A percentile compares a stretch with the other conserved stretches of the same genome.
Conservation (phyloP, 30 jellyfish, hydroid and myxozoan genomes). For the Aurelia sp. region DNA sequence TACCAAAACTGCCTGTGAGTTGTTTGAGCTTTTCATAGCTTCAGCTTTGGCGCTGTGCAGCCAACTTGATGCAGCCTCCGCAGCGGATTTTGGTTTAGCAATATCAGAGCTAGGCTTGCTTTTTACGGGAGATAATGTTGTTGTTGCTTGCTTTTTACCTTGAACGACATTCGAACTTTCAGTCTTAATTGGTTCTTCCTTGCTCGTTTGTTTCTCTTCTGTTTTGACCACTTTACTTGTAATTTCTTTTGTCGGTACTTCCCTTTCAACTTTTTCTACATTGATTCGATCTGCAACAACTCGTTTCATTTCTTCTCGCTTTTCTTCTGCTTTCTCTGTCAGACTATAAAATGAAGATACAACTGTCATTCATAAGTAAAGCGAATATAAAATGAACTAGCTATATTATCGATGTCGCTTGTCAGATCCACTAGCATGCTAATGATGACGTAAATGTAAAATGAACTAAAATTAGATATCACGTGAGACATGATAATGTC, state of each 20-base stretch:
- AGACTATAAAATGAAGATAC: slow-evolving; percentile 18
- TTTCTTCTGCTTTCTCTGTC: slow-evolving; percentile 66
- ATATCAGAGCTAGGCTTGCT: background rate
- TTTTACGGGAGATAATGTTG: slow-evolving; percentile 13
- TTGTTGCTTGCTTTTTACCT: background rate
- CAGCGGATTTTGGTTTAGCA: slow-evolving; percentile 26
- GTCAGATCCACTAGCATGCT: too few species aligned
- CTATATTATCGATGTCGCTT: too few species aligned
- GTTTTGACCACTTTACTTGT: background rate
- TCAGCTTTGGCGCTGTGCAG: slow-evolving; percentile 75
- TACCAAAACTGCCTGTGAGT: slow-evolving; percentile 17
- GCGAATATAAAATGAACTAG: too few species aligned
- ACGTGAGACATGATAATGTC: too few species aligned
- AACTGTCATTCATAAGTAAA: too few species aligned
- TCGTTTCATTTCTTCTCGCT: slow-evolving; percentile 61
- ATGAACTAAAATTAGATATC: too few species aligned
- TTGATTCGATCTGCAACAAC: slow-evolving; percentile 53
- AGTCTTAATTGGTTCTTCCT: background rate
- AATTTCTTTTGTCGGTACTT: background rate
- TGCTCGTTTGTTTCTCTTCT: background rate
- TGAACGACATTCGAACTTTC: background rate
- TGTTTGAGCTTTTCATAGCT: background rate
- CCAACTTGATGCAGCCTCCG: slow-evolving; percentile 84
- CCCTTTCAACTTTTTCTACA: background rate
- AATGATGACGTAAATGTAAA: too few species aligned